Percentiles rank a stretch among this genome's conserved stretches.
These are phyloP conservation scores for Mellilla xanthometata DNA, from an alignment of 2,888 invertebrate genomes.

Conservation along the genomic window DNA sequence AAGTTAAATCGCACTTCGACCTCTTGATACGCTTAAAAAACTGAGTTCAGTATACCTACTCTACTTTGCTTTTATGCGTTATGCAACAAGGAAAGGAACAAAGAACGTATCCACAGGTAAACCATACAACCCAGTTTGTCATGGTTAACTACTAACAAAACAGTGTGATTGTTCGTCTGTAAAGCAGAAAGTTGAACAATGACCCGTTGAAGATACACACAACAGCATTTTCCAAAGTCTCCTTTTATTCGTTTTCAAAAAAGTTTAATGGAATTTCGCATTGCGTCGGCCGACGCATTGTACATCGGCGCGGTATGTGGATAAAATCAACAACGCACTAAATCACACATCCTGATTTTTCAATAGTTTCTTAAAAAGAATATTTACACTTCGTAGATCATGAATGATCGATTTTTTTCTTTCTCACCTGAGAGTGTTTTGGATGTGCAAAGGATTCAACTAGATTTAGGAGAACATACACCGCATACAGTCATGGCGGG, in stretches of 20 bases:
- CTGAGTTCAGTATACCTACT: slow-evolving; percentile 4
- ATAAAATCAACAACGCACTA: slow-evolving; percentile 80
- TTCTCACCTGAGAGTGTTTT: slow-evolving; percentile 19
- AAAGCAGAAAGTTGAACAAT: slow-evolving; percentile 41
- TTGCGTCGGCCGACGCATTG: slow-evolving; percentile 70
- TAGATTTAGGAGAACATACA: neutral
- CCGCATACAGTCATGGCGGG: too few species aligned
- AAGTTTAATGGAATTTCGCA: slow-evolving; percentile 77
- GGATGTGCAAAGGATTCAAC: slow-evolving; percentile 44
- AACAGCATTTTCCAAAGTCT: slow-evolving; percentile 65
- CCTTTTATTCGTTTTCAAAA: slow-evolving; percentile 73
- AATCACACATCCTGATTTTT: slow-evolving; percentile 75
- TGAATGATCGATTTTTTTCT: too few species aligned
- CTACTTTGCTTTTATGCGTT: slow-evolving; percentile 39
- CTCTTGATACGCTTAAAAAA: slow-evolving; percentile 14
- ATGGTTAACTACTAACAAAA: slow-evolving; percentile 72
- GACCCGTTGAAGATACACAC: slow-evolving; percentile 64
- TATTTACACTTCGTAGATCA: slow-evolving; percentile 51
- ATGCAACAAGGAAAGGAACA: slow-evolving; percentile 13
- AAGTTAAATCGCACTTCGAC: slow-evolving; percentile 16
- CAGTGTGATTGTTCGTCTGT: slow-evolving; percentile 66
- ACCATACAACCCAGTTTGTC: slow-evolving; percentile 60
- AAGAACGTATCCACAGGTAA: slow-evolving; percentile 22
- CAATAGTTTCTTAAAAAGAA: slow-evolving; percentile 58
- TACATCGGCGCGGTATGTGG: slow-evolving; percentile 75